Percentiles rank a stretch among this genome's conserved stretches.
Conservation (phyloP, 2,113 vertebrate species). For the Plectropomus leopardus region DNA sequence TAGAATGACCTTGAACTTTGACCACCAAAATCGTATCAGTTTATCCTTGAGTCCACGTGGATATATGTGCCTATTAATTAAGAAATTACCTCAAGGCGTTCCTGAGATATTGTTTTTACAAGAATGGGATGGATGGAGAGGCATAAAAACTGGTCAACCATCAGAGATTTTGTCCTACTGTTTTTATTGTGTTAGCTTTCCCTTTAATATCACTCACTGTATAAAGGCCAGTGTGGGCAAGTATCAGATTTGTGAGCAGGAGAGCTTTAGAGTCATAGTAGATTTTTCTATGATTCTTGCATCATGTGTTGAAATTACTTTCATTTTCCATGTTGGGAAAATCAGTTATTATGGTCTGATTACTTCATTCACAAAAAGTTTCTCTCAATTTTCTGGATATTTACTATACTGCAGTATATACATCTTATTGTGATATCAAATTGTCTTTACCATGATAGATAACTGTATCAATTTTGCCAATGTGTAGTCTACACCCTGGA, state of each 20-base stretch:
- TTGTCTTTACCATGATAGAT: background rate
- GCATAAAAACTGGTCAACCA: no score
- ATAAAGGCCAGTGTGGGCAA: background rate
- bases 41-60: no score
- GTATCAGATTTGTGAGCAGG: background rate
- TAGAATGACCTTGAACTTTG: no score
- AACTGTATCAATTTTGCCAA: background rate
- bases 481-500: background rate
- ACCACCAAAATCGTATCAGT: no score
- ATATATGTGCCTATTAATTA: no score
- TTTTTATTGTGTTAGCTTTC: background rate
- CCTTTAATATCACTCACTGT: background rate
- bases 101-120: no score
- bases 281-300: background rate
- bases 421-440: background rate
- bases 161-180: no score
- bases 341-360: background rate
- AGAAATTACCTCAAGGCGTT: no score
- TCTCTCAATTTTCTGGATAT: background rate
- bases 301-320: background rate
- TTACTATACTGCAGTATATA: no score
- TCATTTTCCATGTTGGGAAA: background rate
- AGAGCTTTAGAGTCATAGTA: background rate
- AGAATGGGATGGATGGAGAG: no score
- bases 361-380: background rate